Evolutionary conservation across 2,888 invertebrate species (phyloP), one percentile per base, ranked within the genome.

Genomic region (Ophioninae sp.): DNA sequence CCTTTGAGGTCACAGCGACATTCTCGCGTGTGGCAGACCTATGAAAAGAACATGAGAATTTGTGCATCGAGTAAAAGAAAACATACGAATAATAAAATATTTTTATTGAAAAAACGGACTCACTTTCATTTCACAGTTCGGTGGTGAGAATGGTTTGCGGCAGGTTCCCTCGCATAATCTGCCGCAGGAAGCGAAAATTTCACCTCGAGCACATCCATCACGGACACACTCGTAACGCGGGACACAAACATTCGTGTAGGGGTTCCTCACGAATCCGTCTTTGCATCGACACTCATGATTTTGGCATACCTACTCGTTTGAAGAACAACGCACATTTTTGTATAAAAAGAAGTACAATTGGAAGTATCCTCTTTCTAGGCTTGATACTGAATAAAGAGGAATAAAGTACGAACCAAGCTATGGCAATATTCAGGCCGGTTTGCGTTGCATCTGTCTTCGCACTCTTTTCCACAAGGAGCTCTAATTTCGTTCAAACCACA

Each of bases 371-470:
- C 63, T 23, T 44, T 22, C 7, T 2, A n/a, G 23, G 13, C 9
- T 17, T 44, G 20, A 51, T 8, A 13, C 6, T 17, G n/a, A 61
- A 37, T n/a, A n/a, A 51, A 37, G 39, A 9, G 39, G 2, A 69
- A 20, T 17, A 0, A 59, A 79, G 58, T 44, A 79, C 78, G n/a
- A 65, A 82, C 79, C 37, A 71, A 10, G 20, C 9, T 51, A 6
- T 17, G 37, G 61, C 79, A 79, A 23, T 6, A 30, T 6, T 6
- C 41, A 7, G 72, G 61, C 10, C 41, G 56, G 39, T 22, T 51
- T 39, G 44, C 79, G n/a, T 83, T 80, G 73, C 80, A 83, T 37
- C 76, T 76, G 22, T 76, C 67, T 10, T 83, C 83, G 77, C 83
- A 83, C 23, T 41, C 17, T 23, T 6, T 67, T 41, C 80, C 76